phyloP scores from a whole-genome alignment of 2,113 vertebrate species.

The Bos indicus region DNA sequence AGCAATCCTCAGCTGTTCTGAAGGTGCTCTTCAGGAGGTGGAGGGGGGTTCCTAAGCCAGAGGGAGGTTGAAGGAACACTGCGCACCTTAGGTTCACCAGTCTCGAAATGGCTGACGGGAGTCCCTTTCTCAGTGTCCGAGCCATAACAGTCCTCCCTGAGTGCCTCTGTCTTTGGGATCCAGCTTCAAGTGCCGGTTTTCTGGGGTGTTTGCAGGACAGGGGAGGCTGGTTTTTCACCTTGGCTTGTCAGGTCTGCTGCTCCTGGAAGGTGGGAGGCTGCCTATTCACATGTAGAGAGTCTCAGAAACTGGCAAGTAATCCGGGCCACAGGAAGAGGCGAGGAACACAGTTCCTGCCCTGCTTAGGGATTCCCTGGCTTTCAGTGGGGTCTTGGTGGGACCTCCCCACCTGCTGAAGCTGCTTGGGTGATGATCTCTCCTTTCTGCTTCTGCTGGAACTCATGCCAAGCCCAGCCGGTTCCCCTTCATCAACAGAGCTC shows the following conservation, averaged over 20 bases:
- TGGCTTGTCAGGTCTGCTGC: neutral
- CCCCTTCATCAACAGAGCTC: neutral
- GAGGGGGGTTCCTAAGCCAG: neutral
- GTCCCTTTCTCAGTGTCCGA: neutral
- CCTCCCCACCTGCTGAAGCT: neutral
- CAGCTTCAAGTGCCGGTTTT: neutral
- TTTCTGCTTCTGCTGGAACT: too few relatives aligned
- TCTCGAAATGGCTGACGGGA: neutral
- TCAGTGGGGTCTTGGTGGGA: too few relatives aligned
- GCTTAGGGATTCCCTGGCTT: too few relatives aligned
- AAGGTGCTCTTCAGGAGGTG: neutral
- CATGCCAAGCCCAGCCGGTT: neutral
- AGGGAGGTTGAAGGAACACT: neutral
- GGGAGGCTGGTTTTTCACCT: neutral
- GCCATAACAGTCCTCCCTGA: neutral
- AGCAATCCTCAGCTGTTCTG: neutral
- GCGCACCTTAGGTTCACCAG: neutral
- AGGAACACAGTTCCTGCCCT: too few relatives aligned
- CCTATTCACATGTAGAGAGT: neutral
- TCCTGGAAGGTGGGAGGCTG: neutral
- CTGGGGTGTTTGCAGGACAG: neutral
- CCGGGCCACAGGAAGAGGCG: fast-evolving
- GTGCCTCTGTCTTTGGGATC: neutral
- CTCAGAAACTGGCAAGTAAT: neutral
- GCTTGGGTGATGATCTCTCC: neutral